phyloP scores from a whole-genome alignment of 2,113 vertebrate species.

The Sebastes schlegelii region DNA sequence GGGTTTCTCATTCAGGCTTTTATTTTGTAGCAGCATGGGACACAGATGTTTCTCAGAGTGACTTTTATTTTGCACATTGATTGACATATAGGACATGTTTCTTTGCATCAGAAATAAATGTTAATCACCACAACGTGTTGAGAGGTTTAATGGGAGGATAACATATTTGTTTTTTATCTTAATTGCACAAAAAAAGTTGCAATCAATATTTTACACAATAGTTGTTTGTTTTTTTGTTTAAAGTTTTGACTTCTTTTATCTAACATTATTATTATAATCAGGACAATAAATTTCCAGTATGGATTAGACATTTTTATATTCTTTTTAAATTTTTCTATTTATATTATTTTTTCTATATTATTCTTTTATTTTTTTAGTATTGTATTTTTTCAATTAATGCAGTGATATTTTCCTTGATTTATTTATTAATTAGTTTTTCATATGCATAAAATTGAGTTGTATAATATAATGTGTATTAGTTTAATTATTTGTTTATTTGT shows the following conservation, averaged over 20 bases:
- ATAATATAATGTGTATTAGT: too few species aligned
- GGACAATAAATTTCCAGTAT: neutral
- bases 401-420: neutral
- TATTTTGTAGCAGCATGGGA: constrained; percentile 11
- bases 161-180: neutral
- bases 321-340: too few species aligned
- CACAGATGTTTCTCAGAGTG: neutral
- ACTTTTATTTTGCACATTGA: constrained; percentile 18
- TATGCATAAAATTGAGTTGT: neutral
- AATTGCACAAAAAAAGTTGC: neutral
- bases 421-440: neutral
- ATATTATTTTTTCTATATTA: too few species aligned
- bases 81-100: neutral
- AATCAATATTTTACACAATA: too few species aligned
- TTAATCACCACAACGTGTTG: neutral
- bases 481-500: neutral
- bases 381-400: neutral
- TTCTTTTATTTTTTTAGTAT: too few species aligned
- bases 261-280: neutral
- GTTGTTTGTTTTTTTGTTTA: neutral
- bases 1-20: constrained; percentile 17
- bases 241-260: neutral
- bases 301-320: neutral
- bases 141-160: neutral
- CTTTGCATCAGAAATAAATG: neutral